Evolutionary conservation across 2,113 vertebrate genomes (phyloP).

Genomic region (Eudyptes chrysolophus): DNA sequence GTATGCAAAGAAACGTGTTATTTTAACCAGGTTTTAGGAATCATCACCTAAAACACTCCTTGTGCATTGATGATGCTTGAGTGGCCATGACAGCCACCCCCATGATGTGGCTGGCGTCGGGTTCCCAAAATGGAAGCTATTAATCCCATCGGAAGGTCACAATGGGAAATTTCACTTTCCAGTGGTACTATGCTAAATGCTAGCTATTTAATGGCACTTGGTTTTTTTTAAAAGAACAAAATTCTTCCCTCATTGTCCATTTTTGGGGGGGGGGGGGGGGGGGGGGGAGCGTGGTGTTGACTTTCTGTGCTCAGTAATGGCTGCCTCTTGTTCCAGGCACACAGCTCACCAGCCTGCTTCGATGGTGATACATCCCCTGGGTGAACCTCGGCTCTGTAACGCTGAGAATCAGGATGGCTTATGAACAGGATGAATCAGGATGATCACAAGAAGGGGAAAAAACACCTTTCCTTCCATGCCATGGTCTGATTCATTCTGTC

Average conservation of each 20-base stretch:
- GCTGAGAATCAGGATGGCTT: not conserved
- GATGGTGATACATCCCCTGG: rapidly evolving
- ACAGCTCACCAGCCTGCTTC: not conserved
- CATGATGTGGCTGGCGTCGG: rapidly evolving
- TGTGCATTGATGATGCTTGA: not conserved
- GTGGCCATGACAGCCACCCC: not conserved
- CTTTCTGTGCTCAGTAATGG: not conserved
- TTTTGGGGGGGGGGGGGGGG: no score
- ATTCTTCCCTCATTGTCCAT: not conserved
- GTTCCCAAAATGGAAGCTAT: not conserved
- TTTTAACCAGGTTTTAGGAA: not conserved
- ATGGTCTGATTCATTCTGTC: not conserved
- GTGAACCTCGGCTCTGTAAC: not conserved
- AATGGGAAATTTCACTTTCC: not conserved
- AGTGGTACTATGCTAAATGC: not conserved
- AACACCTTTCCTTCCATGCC: not conserved
- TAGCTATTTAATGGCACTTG: not conserved
- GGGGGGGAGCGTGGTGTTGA: not conserved
- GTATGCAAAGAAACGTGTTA: not conserved
- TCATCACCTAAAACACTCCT: not conserved
- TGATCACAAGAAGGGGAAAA: not conserved
- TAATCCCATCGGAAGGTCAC: not conserved
- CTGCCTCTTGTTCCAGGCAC: not conserved
- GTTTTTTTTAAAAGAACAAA: not conserved
- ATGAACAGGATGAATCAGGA: not conserved